Evolutionary conservation across 1,140 invertebrate genomes (phyloP), one percentile per base, ranked within the genome.

Genomic region (Zaprionus taronus): DNA sequence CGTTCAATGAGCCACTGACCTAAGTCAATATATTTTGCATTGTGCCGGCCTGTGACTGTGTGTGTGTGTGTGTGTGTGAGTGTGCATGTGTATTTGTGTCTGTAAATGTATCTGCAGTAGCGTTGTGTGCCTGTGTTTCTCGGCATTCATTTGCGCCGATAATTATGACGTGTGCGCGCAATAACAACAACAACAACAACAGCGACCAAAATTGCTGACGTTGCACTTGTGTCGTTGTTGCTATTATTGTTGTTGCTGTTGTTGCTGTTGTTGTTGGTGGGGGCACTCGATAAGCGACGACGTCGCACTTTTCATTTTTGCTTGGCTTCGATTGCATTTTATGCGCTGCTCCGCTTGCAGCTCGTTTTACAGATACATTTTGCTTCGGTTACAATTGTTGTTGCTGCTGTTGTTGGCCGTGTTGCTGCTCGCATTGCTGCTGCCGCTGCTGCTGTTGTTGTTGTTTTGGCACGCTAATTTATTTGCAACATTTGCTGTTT

Each of bases 1-100:
- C 83, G 89, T 90, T 91, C 89, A 91, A 89, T 91, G 89, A 91
- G 89, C 89, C 89, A 91, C 89, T 91, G 89, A 91, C 89, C 89
- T 91, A 91, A 81, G 89, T 69, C 89, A 91, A 91, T 83, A 83
- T 75, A 91, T 91, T 90, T 90, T 91, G 85, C 86, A 85, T 90
- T 90, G 81, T 79, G 85, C 78, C 55, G 69, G 66, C 61, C 41
- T 7, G 41, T 5, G 41, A 17, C 7, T 47, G 34, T 34, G 9
- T 26, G 47, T 20, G 28, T 36, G 17, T 36, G 5, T 61, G 36
- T 66, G 55, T 65, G n/a, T 60, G 34, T 73, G 83, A 86, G 69
- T 73, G 56, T 70, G 72, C 77, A 56, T 55, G 22, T 82, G 79
- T 77, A 60, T 49, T 49, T 62, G 66, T 74, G 28, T 38, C 34